Base-by-base conservation (phyloP, 2,113 vertebrate genomes). In the Rhynchopsitta pachyrhyncha region DNA sequence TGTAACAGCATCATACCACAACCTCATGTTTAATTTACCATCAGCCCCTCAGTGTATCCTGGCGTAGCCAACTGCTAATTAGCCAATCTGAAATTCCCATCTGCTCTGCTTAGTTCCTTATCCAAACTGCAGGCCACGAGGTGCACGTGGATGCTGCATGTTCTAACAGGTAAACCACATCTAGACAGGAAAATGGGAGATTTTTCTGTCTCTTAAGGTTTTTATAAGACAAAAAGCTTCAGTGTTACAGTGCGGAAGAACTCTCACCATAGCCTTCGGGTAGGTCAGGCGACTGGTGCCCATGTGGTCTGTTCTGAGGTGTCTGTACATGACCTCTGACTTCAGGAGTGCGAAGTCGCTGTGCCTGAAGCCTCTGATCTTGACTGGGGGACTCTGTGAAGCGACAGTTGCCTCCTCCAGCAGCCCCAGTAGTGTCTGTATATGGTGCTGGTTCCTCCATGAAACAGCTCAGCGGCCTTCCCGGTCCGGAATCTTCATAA, bases 191-290 rank as follows among this genome's bases (percentile, higher is more conserved):
- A 57, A 77, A 73, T 1, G 8, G 55, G 35, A 77, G 39, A 14
- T 4, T 19, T 60, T 19, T 80, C 57, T 49, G 17, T 17, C 29
- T 11, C 37, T 9, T 23, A 70, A 66, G 23, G 5, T 39, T 71
- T 28, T 23, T 17, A 19, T 9, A 9, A 12, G 67, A n/a, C 13
- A 11, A 24, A 42, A 16, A 23, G n/a, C 14, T 18, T 6, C 9
- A 1, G 3, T 6, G 4, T 11, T 4, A 6, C 8, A 46, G 64
- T 16, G 37, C 33, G 25, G 59, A 5, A 41, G 46, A 66, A 29
- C 35, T 85, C 98, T 98, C 93, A 99, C 99, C 99, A 1, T 99
- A 99, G 97, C 99, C 99, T 96, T 99, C 99, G 0, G 99, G 99
- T 62, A 99, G 98, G 88, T 99, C 99, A 3, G 99, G 99, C 0